A percentile compares a stretch with the other conserved stretches of the same genome.
Conservation (phyloP, 1,140 invertebrate species). For the Tetramorium parvispinum region DNA sequence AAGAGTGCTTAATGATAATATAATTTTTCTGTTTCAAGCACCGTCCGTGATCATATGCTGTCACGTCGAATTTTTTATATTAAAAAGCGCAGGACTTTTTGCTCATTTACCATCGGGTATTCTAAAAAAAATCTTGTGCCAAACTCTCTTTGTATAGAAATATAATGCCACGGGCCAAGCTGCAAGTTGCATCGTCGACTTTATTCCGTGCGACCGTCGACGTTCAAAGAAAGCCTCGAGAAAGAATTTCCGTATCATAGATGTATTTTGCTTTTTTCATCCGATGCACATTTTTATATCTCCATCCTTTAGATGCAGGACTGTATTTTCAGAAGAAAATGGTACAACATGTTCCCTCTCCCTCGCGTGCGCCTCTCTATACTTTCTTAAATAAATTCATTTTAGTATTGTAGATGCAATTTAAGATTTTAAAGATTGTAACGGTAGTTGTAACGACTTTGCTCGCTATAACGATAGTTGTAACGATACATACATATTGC, state of each 20-base stretch:
- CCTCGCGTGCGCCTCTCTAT: background rate
- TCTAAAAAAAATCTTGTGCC: constrained; percentile 14
- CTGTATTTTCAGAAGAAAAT: constrained; percentile 42
- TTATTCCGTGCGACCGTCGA: constrained; percentile 35
- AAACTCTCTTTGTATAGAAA: constrained; percentile 44
- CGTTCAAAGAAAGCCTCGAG: constrained; percentile 54
- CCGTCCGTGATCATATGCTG: background rate
- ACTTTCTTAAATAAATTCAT: constrained; percentile 40
- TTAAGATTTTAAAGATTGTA: background rate
- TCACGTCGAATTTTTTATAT: background rate
- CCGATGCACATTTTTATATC: constrained; percentile 56
- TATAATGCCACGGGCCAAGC: constrained; percentile 45
- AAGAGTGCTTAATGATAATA: background rate
- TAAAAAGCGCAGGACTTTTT: constrained; percentile 23
- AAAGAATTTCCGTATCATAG: constrained; percentile 52
- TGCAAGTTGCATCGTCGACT: constrained; percentile 37
- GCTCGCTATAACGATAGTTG: background rate
- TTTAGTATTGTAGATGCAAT: background rate
- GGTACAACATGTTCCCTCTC: background rate
- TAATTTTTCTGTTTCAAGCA: background rate
- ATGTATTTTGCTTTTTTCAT: constrained; percentile 37
- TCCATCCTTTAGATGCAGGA: constrained; percentile 6
- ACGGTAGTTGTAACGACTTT: too few species aligned
- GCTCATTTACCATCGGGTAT: constrained; percentile 27
- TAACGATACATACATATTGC: background rate